Evolutionary conservation across 2,797 vertebrate genomes (phyloP).

Genomic region (Notoglanidium macrostoma): DNA sequence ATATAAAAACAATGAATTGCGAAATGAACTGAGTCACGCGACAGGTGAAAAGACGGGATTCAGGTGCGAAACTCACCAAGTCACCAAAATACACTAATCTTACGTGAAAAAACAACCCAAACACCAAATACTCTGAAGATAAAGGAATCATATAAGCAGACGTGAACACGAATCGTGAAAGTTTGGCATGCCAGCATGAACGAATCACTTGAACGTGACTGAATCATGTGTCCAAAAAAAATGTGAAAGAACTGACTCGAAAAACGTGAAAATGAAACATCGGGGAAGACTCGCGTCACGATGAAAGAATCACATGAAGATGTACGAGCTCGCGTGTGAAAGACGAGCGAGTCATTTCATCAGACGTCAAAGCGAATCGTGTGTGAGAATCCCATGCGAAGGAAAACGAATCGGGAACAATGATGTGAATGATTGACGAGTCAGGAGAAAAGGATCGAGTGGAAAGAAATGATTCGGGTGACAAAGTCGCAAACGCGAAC

Average conservation of each 20-base stretch:
- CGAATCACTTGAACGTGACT: background rate
- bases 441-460: background rate
- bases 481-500: background rate
- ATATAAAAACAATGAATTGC: background rate
- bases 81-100: background rate
- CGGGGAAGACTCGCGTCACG: too few relatives aligned
- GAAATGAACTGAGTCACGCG: background rate
- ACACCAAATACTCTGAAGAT: background rate
- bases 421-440: too few relatives aligned
- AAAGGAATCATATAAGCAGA: background rate
- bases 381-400: background rate
- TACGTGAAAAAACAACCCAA: background rate
- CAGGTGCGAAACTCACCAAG: too few relatives aligned
- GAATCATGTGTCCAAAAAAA: background rate
- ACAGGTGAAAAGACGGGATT: too few relatives aligned
- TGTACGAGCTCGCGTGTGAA: background rate
- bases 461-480: background rate
- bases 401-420: too few relatives aligned
- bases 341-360: background rate
- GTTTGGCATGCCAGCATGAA: background rate
- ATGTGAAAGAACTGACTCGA: background rate
- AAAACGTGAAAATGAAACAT: background rate
- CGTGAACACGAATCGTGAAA: background rate
- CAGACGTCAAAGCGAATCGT: background rate
- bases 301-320: background rate